Base-by-base conservation (phyloP, 2,797 vertebrate species). In the Thamnophis elegans region DNA sequence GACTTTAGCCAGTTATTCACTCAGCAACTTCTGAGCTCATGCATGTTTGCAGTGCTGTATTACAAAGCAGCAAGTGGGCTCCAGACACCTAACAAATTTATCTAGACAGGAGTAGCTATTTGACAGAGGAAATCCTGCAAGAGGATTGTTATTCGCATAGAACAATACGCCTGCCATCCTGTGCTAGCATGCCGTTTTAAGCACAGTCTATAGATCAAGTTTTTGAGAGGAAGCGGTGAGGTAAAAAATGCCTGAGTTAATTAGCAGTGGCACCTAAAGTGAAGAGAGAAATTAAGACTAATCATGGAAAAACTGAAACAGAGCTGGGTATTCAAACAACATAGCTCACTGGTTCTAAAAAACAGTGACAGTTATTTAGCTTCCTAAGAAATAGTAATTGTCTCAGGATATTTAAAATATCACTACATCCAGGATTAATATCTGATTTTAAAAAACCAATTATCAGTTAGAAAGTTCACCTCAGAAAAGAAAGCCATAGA, bases 1-100 rank as follows among this genome's bases (percentile, higher is more conserved):
- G 98, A 99, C 98, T 88, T 97, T 94, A 95, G 94, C 97, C 97
- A 98, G 97, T 97, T 97, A 97, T 97, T 97, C 97, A 98, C 97
- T 98, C 98, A 97, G 98, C 97, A 99, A 99, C 98, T 99, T 99
- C 98, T 97, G 97, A 97, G 97, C 95, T 96, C 96, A 96, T 95
- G 92, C 96, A 95, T 91, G 97, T 97, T 96, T 93, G 95, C 95
- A 94, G 95, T 94, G 96, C 92, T 93, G 97, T 97, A 93, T 97
- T 96, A 97, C 96, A 94, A 96, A 96, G 96, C 96, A 97, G 97
- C 97, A 97, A 97, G 97, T 97, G 96, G 96, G 95, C 95, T 96
- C 95, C 73, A 20, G 88, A 78, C 94, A 95, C 94, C 95, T 93
- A 92, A 32, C 94, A 97, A 96, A 95, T 96, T 96, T 96, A 96